Evolutionary conservation across 37 sponge, comb jelly and placozoan genomes (phyloP).

Genomic region (Hexactinellida sp.): DNA sequence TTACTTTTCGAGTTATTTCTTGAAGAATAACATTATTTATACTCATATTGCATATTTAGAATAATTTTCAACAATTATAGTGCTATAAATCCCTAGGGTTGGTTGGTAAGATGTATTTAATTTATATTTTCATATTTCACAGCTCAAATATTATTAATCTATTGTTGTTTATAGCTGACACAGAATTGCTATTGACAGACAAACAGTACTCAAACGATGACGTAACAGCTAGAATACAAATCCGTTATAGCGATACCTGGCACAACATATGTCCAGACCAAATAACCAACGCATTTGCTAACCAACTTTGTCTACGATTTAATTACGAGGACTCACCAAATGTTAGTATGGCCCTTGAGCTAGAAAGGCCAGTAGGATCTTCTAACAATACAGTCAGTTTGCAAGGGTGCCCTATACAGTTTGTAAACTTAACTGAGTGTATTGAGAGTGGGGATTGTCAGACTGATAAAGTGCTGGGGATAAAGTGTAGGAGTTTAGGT

Average conservation of each 20-base stretch:
- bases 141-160: neutral
- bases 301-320: neutral
- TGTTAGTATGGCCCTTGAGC: neutral
- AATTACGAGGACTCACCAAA: neutral
- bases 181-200: neutral
- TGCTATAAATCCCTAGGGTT: no score
- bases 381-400: neutral
- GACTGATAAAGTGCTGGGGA: neutral
- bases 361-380: neutral
- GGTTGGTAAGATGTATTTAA: no score
- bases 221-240: neutral
- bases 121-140: no score
- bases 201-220: neutral
- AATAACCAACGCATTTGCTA: neutral
- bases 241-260: neutral
- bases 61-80: no score
- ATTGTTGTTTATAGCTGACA: neutral
- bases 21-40: neutral
- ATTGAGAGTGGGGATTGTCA: neutral
- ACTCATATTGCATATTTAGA: no score
- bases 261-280: neutral
- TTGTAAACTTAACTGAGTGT: neutral
- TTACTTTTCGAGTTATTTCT: neutral
- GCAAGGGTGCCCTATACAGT: neutral
- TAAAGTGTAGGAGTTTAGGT: neutral